Evolutionary conservation across 2,888 invertebrate genomes (phyloP), one percentile per base, ranked within the genome.

Genomic region (Vesta saturnalis): DNA sequence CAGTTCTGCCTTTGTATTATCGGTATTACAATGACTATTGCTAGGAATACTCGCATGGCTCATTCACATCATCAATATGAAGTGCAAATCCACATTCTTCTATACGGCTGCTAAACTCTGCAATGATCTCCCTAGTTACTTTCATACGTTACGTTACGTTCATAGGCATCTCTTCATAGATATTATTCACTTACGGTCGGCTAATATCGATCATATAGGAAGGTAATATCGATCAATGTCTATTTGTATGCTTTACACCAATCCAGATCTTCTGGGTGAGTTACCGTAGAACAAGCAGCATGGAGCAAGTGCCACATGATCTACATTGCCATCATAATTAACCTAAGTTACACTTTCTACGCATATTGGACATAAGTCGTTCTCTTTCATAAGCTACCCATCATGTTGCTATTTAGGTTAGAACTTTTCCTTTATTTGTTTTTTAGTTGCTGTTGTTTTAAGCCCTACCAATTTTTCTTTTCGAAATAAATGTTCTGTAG

Each of bases 141-240:
- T n/a, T n/a, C n/a, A n/a, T n/a, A n/a, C n/a, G n/a, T n/a, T n/a
- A n/a, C n/a, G n/a, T n/a, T n/a, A n/a, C n/a, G n/a, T n/a, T n/a
- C n/a, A n/a, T n/a, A n/a, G n/a, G n/a, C n/a, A n/a, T n/a, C n/a
- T n/a, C 23, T 23, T 23, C 4, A 43, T 43, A 3, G 43, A 43
- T n/a, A n/a, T 43, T 43, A 43, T 43, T 12, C 14, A n/a, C 12
- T 12, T 43, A 43, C 2, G 43, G 12, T 10, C n/a, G 43, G 14
- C 43, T 43, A 43, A 43, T 43, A n/a, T 43, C 43, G 43, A 43
- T 43, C 43, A n/a, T 43, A 43, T 43, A 43, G 43, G 43, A 43
- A 12, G 14, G 43, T 43, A 43, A 43, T 43, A 14, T 14, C 43
- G 43, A 43, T 43, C 43, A n/a, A 43, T 14, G 43, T 43, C 43